Evolutionary conservation across 2,113 vertebrate genomes (phyloP), one percentile per base, ranked within the genome.

Genomic region (Chionis minor): DNA sequence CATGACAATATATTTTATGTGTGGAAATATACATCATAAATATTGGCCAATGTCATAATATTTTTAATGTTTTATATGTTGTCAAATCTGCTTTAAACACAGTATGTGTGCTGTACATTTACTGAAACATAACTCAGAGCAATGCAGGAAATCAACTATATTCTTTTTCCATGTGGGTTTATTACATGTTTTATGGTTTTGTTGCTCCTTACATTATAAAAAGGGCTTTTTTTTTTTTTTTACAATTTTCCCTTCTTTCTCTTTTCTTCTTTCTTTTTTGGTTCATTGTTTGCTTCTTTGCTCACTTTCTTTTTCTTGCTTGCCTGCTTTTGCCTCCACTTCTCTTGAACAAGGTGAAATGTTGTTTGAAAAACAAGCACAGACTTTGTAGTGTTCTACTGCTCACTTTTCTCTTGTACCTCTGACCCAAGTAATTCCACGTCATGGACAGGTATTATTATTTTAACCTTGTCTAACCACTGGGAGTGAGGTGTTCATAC

Each of bases 1-100:
- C 91, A 98, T 96, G 94, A 96, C 73, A 91, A 90, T 95, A 81
- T 96, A 97, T 96, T 97, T 96, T 97, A 96, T 95, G 88, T 78
- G 90, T 95, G 96, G 96, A 98, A 97, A 96, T 96, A 94, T 95
- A 91, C 96, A 91, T 96, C 92, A 91, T 96, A 97, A 97, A 97
- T 97, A 98, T 92, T 94, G 84, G 84, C 89, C 86, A 90, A 88
- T 96, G 96, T 95, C 96, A 98, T 95, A 96, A 96, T 97, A 97
- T 93, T 96, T 96, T 94, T 82, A 91, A 93, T 93, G 92, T 81
- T 97, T 97, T 97, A 95, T 97, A 94, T 74, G 90, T 97, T 96
- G 96, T 95, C 95, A 97, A 95, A 94, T 95, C 91, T 92, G 81
- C 81, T 96, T 97, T 97, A 96, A 97, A 95, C 84, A 93, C 85